Evolutionary conservation across 2,797 vertebrate genomes (phyloP).

Genomic region (Pagetopsis macropterus): DNA sequence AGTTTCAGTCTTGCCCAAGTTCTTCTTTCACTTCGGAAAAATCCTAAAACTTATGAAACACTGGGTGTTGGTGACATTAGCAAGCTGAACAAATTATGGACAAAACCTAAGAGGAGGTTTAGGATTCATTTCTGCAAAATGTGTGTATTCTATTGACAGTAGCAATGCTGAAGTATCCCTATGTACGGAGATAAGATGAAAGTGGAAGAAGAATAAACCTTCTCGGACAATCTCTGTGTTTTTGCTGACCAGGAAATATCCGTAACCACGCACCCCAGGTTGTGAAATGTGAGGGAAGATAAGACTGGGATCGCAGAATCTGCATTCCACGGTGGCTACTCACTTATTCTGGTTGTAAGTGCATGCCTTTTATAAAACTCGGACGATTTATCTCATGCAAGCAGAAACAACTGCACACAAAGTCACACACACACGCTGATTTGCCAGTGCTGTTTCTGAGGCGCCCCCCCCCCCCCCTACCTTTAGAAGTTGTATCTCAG

Average conservation of each 20-base stretch:
- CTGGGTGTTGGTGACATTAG: conserved; percentile 60
- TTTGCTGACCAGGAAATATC: conserved; percentile 69
- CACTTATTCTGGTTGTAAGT: conserved; percentile 38
- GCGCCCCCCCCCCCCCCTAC: conserved; percentile 67
- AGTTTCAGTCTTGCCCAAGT: conserved; percentile 85
- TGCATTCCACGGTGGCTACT: conserved; percentile 46
- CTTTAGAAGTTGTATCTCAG: conserved; percentile 83
- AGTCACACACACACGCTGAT: conserved; percentile 11
- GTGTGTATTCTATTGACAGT: not conserved
- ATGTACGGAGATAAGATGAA: conserved; percentile 49
- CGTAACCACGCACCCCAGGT: conserved; percentile 64
- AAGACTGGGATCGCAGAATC: conserved; percentile 54
- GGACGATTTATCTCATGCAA: conserved; percentile 24
- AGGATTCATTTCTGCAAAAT: conserved; percentile 65
- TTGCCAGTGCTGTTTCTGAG: not conserved
- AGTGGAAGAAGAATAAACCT: conserved; percentile 60
- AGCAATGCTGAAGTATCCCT: conserved; percentile 13
- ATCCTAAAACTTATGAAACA: conserved; percentile 81
- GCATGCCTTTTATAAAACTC: conserved; percentile 19
- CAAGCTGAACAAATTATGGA: conserved; percentile 71
- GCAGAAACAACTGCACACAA: conserved; percentile 35
- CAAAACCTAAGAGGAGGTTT: conserved; percentile 54
- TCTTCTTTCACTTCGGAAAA: conserved; percentile 89
- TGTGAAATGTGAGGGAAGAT: conserved; percentile 65
- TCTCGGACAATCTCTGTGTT: conserved; percentile 40